Evolutionary conservation across 2,113 vertebrate genomes (phyloP), one percentile per base, ranked within the genome.

Genomic region (Sphaerodactylus townsendi): DNA sequence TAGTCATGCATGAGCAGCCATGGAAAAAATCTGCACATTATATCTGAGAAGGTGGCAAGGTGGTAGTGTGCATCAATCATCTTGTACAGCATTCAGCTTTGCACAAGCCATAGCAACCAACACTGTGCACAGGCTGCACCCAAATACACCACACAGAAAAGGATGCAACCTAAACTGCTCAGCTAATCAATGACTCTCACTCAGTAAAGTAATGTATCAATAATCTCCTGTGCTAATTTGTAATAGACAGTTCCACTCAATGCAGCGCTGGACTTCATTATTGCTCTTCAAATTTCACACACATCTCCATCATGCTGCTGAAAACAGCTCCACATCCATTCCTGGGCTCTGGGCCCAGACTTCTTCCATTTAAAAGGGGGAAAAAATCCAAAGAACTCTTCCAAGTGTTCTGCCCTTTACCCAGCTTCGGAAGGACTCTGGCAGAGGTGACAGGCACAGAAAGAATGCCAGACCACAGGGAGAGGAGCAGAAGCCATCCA

Each of bases 381-480:
- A 30, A 2, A 30, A 15, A 35, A 79, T 37, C n/a, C 64, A 75
- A 90, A 80, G 80, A 86, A 69, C 81, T 72, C 37, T 62, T 81
- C 73, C 90, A 93, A 93, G 89, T 85, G 87, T 71, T 85, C 41
- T 0, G 82, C 89, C 84, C 87, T 88, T 93, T 88, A 59, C 50
- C 56, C 87, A 90, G 85, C 80, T 87, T 77, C 82, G 33, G 83
- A 56, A 88, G 85, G 73, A 81, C 79, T 75, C 85, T 91, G 92
- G 91, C 88, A 90, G 33, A 85, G 86, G 84, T 72, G 25, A n/a
- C 77, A 83, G 86, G 89, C 88, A 88, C 59, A 90, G 92, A 88
- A 94, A 90, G 75, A 84, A 88, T 87, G 92, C 92, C 91, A 92
- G 90, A 89, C 82, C 89, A 85, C 87, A 81, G 80, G 69, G 87